Percentiles rank a stretch among this genome's conserved stretches.
These are phyloP conservation scores for Psilanteris sp. DNA, from an alignment of 1,140 invertebrate genomes.

Conservation along the genomic window DNA sequence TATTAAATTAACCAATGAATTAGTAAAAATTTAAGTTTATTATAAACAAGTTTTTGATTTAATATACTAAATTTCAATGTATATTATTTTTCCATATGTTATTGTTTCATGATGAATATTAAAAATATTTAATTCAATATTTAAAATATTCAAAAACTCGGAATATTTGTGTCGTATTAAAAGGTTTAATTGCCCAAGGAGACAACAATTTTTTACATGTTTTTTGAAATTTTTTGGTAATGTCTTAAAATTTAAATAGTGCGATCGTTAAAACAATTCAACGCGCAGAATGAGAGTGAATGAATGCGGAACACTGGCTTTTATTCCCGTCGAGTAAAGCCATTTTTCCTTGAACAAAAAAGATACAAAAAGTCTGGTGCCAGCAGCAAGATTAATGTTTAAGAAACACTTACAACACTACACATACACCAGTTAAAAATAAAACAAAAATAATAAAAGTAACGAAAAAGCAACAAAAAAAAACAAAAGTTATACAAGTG, in stretches of 20 bases:
- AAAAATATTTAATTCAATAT: background rate
- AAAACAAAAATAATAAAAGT: constrained; percentile 46
- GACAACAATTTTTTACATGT: constrained; percentile 34
- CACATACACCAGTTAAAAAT: constrained; percentile 19
- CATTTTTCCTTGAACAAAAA: constrained; percentile 47
- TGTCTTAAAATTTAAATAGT: constrained; percentile 38
- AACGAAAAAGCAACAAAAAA: constrained; percentile 57
- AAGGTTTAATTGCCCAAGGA: constrained; percentile 17
- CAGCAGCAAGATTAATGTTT: constrained; percentile 68
- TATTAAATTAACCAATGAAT: background rate
- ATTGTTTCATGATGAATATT: too few species aligned
- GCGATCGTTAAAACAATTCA: constrained; percentile 41
- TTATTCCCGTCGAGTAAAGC: constrained; percentile 55
- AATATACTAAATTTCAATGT: background rate
- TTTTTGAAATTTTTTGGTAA: constrained; percentile 39
- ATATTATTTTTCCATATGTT: background rate
- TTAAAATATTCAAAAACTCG: background rate
- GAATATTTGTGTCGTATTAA: constrained; percentile 4
- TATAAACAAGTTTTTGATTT: constrained; percentile 4
- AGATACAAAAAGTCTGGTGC: constrained; percentile 64
- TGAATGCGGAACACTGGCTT: constrained; percentile 58
- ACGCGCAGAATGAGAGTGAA: constrained; percentile 44
- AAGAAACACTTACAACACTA: constrained; percentile 41
- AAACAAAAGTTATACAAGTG: constrained; percentile 53
- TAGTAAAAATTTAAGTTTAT: background rate